Evolutionary conservation across 2,113 vertebrate species (phyloP).

Genomic region (Mobula hypostoma): DNA sequence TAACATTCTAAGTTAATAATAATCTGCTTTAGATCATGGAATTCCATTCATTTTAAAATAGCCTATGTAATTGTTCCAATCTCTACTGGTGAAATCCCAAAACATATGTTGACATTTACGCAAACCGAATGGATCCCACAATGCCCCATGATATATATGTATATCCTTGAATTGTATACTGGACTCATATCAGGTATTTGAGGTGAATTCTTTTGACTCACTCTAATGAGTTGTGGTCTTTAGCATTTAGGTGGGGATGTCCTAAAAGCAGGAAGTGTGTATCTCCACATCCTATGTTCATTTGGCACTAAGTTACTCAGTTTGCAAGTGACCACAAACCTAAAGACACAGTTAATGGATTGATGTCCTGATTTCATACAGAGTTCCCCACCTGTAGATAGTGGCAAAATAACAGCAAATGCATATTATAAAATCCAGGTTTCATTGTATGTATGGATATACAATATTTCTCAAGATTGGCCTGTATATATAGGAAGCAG

Average conservation of each 20-base stretch:
- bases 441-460: not conserved
- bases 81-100: not conserved
- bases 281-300: not conserved
- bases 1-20: not conserved
- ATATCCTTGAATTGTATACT: not conserved
- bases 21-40: not conserved
- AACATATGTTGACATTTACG: not conserved
- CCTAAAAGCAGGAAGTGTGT: too few species aligned
- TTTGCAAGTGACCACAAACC: not conserved
- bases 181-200: not conserved
- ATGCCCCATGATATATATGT: not conserved
- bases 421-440: not conserved
- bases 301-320: not conserved
- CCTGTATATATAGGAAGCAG: not conserved
- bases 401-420: too few species aligned
- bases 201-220: not conserved
- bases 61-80: not conserved
- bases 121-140: not conserved
- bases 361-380: not conserved
- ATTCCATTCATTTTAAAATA: not conserved
- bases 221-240: not conserved
- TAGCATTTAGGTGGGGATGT: not conserved
- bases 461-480: not conserved
- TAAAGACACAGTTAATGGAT: not conserved
- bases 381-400: not conserved